Evolutionary conservation across 2,888 invertebrate genomes (phyloP), one percentile per base, ranked within the genome.

Genomic region (Drosophila koepferae): DNA sequence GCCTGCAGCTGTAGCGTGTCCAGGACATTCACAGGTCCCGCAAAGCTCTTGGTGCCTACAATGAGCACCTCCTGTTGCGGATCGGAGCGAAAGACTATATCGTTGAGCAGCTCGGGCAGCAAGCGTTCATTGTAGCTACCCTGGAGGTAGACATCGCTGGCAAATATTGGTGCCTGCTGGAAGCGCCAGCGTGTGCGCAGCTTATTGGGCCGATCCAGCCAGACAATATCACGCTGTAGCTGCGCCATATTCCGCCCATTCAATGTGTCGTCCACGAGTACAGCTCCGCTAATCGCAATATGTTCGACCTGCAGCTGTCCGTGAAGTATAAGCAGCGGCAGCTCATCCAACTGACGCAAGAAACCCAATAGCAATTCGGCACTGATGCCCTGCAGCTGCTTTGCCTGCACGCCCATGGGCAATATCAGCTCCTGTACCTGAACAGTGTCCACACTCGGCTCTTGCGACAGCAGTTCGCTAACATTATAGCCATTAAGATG

Each of bases 251-350:
- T 51, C 0, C 77, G 68, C 0, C 77, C 88, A 62, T 93, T 92
- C 0, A 93, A 67, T 10, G 69, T 66, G 3, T 81, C 66, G 0
- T 82, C 54, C 18, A 81, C 51, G 40, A 87, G 81, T 1, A 93
- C 82, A 23, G 86, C 82, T 2, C 91, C 92, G 12, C 89, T 84
- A 8, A 94, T 82, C 8, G 88, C 81, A 10, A 94, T 81, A 20
- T 92, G 91, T 46, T 94, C 93, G n/a, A 94, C 91, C 56, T 89
- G 82, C 9, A 94, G 81, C 61, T 93, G 91, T 2, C 94, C 94
- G 28, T 89, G 80, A 9, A 92, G 79, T 36, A 94, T 90, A 73
- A 92, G 76, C 78, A 86, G 63, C 40, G 91, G 81, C 90, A 91
- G 59, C 74, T 92, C 73, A 86, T 91, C 76, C 68, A 87, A 86